Evolutionary conservation across 2,797 vertebrate species (phyloP), one percentile per base, ranked within the genome.

Genomic region (Lateolabrax maculatus): DNA sequence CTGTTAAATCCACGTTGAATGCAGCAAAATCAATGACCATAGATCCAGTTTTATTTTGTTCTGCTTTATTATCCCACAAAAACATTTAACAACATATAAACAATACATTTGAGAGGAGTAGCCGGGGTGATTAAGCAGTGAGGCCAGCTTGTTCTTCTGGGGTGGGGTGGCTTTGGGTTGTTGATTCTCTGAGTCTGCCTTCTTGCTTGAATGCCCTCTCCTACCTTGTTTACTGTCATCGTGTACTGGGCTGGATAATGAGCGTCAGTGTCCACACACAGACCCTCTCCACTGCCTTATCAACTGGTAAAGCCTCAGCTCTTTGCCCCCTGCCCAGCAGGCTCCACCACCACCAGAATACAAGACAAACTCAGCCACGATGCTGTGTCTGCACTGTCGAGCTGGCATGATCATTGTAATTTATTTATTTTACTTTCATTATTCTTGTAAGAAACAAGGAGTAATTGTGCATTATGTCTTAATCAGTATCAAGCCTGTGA

Each of bases 161-260:
- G 37, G 29, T 48, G 21, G 13, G 55, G 51, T 43, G 37, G 23
- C 69, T 80, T 23, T 23, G 53, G 46, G 56, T 41, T 76, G 78
- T 74, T 77, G 67, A 71, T 77, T 79, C 73, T 71, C 43, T 31
- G 31, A 61, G 56, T 57, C 60, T 71, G 41, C n/a, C 60, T 37
- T 61, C 67, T 75, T 84, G 79, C 80, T 85, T 71, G 74, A 65
- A 69, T 84, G 70, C 78, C 72, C 64, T 71, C 78, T 62, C 63
- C 72, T 64, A 29, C 71, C 51, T 73, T 88, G 83, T 87, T 88
- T 85, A 72, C 80, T 79, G 76, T 81, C 77, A 82, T 88, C 78
- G 84, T 79, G 71, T 83, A 77, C 79, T 75, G 70, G 63, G 82
- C 77, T 82, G 72, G 74, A 90, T 91, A 93, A 93, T 80, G 80